Base-by-base conservation (phyloP, 2,113 vertebrate species). In the Pseudorhombus dupliciocellatus region DNA sequence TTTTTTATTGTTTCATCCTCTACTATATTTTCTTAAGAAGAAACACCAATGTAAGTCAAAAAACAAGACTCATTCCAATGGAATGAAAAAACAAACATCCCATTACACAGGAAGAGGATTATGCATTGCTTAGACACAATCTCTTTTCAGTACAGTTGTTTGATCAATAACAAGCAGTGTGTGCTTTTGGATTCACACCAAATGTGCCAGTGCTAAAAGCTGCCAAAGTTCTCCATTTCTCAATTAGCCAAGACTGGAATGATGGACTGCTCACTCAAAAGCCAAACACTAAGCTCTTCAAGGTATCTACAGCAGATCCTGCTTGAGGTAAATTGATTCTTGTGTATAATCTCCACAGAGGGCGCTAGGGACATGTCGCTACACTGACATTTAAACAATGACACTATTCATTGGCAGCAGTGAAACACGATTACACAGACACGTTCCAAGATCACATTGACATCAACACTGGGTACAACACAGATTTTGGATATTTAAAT, bases 311-410 rank as follows among this genome's bases (percentile, higher is more conserved):
- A 15, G 64, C 79, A 52, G 64, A 75, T 69, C 76, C 81, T 52
- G 62, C 55, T 80, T 66, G 58, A 77, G 79, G 80, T 76, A 88
- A 88, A 88, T 81, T 66, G 81, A 87, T 88, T 88, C 70, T 66
- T 73, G 61, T 79, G 79, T 77, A 76, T 81, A 81, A 87, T 86
- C 77, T 89, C 79, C 52, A 65, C 69, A 67, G 51, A 79, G 66
- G 76, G 56, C 71, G 53, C 66, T n/a, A 18, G 86, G 77, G 89
- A 86, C 68, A 54, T 78, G 85, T 74, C 64, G 67, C 81, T 76
- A 88, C 81, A 84, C 71, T 77, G 73, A 88, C 79, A 72, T 81
- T 75, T 84, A 82, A 77, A 88, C 74, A 89, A 87, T 87, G 62
- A 75, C 66, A 83, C 72, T 70, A 79, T 80, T 76, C 80, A 78